These are phyloP conservation scores for Eciton burchellii DNA, from an alignment of 1,140 invertebrate species.

Conservation along the genomic window DNA sequence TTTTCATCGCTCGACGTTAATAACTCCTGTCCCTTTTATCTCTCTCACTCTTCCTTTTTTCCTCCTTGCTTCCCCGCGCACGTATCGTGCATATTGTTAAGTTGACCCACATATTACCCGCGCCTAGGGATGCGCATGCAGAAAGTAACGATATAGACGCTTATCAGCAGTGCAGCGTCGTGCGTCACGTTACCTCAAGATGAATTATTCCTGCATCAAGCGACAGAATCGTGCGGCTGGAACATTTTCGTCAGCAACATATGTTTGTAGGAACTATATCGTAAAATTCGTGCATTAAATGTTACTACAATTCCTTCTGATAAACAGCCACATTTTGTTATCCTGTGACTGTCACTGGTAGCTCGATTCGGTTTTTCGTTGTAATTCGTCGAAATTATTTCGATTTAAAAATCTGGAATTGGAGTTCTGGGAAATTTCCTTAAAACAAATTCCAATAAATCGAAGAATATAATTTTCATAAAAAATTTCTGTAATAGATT, in stretches of 20 bases:
- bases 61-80: background rate
- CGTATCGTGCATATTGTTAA: constrained; percentile 62
- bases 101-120: constrained; percentile 68
- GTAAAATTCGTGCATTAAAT: constrained; percentile 10
- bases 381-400: background rate
- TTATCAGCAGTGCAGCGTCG: constrained; percentile 41
- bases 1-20: constrained; percentile 42
- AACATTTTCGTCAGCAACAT: constrained; percentile 23
- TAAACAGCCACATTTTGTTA: constrained; percentile 25
- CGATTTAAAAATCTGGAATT: background rate
- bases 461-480: background rate
- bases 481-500: no score
- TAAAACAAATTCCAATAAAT: background rate
- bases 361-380: background rate
- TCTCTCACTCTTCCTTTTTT: background rate
- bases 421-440: background rate
- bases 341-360: background rate
- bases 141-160: constrained; percentile 18
- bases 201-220: constrained; percentile 67
- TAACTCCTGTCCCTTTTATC: background rate
- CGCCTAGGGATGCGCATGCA: constrained; percentile 59
- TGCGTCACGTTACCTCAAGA: constrained; percentile 31
- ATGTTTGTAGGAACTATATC: constrained; percentile 21
- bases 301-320: constrained; percentile 21
- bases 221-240: constrained; percentile 42